Evolutionary conservation across 2,888 invertebrate species (phyloP).

Genomic region (Aleiodes alternator): DNA sequence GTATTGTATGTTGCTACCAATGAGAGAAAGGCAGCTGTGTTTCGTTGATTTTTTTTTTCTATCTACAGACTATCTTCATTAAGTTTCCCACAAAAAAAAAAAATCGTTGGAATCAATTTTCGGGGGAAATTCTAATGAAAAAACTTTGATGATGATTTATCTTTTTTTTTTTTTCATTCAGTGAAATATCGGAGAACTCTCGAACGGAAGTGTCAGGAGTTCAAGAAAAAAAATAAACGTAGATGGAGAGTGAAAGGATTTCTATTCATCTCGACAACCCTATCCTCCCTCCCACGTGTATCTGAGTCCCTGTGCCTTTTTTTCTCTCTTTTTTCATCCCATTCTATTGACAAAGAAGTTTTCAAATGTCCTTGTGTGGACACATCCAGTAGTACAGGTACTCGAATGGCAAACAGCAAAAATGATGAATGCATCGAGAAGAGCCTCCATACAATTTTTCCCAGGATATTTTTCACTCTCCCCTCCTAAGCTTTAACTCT

Average conservation of each 20-base stretch:
- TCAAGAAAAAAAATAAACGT: slow-evolving; percentile 37
- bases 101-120: slow-evolving; percentile 4
- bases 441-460: slow-evolving; percentile 34
- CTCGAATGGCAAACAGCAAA: slow-evolving; percentile 58
- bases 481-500: slow-evolving; percentile 23
- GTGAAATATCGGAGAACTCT: slow-evolving; percentile 26
- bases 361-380: slow-evolving; percentile 42
- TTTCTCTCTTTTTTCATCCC: slow-evolving; percentile 21
- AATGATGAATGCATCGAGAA: slow-evolving; percentile 38
- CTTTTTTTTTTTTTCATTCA: slow-evolving; percentile 28
- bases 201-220: slow-evolving; percentile 43
- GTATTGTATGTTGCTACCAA: background rate
- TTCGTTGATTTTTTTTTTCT: slow-evolving; percentile 13
- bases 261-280: slow-evolving; percentile 47
- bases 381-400: slow-evolving; percentile 50
- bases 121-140: background rate
- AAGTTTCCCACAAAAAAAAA: background rate
- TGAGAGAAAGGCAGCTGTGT: slow-evolving; percentile 48
- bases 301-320: slow-evolving; percentile 45
- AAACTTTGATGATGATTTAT: slow-evolving; percentile 5
- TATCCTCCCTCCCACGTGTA: slow-evolving; percentile 49
- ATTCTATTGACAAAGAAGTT: slow-evolving; percentile 51
- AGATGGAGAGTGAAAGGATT: slow-evolving; percentile 41
- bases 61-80: background rate
- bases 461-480: slow-evolving; percentile 25